Evolutionary conservation across 2,797 vertebrate genomes (phyloP).

Genomic region (Coregonus suidteri): DNA sequence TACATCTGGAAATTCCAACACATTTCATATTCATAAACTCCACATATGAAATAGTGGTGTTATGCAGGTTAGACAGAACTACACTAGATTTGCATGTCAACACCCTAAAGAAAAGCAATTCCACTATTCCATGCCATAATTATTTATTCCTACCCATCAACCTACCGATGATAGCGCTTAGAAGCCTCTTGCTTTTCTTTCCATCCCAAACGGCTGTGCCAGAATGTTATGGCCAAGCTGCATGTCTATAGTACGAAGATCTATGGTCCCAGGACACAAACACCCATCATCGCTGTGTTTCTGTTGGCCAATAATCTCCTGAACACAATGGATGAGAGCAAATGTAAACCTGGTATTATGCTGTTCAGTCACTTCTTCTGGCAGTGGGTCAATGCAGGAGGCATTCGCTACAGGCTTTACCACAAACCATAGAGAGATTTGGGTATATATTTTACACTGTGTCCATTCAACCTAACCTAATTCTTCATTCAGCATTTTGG

Average conservation of each 20-base stretch:
- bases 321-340: conserved; percentile 26
- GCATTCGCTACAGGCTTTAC: background rate
- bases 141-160: background rate
- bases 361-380: conserved; percentile 23
- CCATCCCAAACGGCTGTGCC: conserved; percentile 15
- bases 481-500: background rate
- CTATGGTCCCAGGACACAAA: conserved; percentile 38
- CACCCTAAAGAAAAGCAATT: too few species aligned
- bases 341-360: conserved; percentile 25
- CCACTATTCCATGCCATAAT: background rate
- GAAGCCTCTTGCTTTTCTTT: conserved; percentile 26
- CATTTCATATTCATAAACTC: too few species aligned
- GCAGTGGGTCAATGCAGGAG: background rate
- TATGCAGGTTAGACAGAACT: too few species aligned
- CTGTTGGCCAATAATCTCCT: conserved; percentile 39
- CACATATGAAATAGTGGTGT: too few species aligned
- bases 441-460: background rate
- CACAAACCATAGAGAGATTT: background rate
- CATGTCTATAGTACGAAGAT: conserved; percentile 28
- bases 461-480: background rate
- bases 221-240: conserved; percentile 27
- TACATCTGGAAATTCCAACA: too few species aligned
- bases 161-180: background rate
- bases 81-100: too few species aligned
- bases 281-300: conserved; percentile 39